Evolutionary conservation across 2,888 invertebrate species (phyloP).

Genomic region (Gortyna flavago): DNA sequence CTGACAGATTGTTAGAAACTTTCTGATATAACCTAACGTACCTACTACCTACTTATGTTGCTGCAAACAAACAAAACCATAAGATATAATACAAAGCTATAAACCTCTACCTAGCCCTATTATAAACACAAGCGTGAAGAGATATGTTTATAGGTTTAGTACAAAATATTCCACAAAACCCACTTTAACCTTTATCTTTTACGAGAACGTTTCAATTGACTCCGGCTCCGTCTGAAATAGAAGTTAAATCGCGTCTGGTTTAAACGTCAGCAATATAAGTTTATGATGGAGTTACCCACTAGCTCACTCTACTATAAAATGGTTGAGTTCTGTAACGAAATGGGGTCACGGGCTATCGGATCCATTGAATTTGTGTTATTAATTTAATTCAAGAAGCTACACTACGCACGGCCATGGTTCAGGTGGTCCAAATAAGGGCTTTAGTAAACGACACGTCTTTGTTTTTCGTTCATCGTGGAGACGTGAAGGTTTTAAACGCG

Average conservation of each 20-base stretch:
- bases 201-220: slow-evolving; percentile 52
- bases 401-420: not conserved
- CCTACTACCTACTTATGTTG: too few relatives aligned
- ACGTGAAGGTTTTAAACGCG: not conserved
- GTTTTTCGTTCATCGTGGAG: not conserved
- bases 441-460: not conserved
- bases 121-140: not conserved
- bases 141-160: not conserved
- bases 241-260: slow-evolving; percentile 45
- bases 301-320: slow-evolving; percentile 36
- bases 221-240: slow-evolving; percentile 36
- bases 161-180: slow-evolving; percentile 36
- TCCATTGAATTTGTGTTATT: slow-evolving; percentile 46
- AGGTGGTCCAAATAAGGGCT: not conserved
- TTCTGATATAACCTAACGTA: not conserved
- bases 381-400: slow-evolving; percentile 18
- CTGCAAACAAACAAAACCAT: not conserved
- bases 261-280: slow-evolving; percentile 52
- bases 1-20: not conserved
- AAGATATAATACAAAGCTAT: not conserved
- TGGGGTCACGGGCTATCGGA: slow-evolving; percentile 48
- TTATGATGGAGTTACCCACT: slow-evolving; percentile 51
- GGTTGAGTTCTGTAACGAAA: slow-evolving; percentile 40
- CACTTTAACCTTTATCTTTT: slow-evolving; percentile 39
- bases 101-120: too few relatives aligned